These are phyloP conservation scores for Lasioglossum vierecki DNA, from an alignment of 2,888 invertebrate genomes.

Conservation along the genomic window DNA sequence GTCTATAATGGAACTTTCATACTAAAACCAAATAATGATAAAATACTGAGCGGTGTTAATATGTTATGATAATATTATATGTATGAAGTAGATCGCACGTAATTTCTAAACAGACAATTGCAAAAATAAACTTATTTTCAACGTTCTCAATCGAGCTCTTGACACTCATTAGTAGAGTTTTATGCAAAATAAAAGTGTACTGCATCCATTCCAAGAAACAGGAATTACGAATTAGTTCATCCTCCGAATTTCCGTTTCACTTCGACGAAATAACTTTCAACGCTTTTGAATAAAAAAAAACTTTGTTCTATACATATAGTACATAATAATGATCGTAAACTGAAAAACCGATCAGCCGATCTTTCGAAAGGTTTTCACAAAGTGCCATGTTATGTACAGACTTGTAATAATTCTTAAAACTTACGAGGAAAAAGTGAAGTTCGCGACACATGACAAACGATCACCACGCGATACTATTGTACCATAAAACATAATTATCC, in stretches of 20 bases:
- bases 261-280: not conserved
- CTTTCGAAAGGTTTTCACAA: not conserved
- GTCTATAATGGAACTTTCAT: not conserved
- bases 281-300: not conserved
- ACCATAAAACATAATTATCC: not conserved
- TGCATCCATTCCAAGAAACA: no score
- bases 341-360: not conserved
- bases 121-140: not conserved
- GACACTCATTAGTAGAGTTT: no score
- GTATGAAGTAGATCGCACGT: no score
- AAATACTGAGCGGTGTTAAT: not conserved
- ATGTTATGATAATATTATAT: no score
- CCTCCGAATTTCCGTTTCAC: not conserved
- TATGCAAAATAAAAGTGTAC: no score
- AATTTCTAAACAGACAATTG: not conserved
- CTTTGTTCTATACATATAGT: not conserved
- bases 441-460: not conserved
- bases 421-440: not conserved
- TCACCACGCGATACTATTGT: not conserved
- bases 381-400: not conserved
- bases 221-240: no score
- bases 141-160: no score
- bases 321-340: no score
- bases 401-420: not conserved
- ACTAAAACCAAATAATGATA: not conserved